Base-by-base conservation (phyloP, 2,797 vertebrate genomes). In the Mormyrus hasselquistii region DNA sequence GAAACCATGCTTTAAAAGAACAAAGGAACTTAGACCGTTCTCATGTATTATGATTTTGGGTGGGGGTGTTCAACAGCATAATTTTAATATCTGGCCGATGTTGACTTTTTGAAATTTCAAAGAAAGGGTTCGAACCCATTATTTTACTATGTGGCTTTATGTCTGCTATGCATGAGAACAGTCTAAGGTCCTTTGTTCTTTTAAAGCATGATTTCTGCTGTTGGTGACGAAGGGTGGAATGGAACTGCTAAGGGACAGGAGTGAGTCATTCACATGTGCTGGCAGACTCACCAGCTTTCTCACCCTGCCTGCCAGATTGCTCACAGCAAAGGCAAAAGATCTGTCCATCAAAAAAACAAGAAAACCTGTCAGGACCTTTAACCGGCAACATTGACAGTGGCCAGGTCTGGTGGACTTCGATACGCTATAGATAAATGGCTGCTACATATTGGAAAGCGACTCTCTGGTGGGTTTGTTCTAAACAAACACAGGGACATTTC, bases 401-500 rank as follows among this genome's bases (percentile, higher is more conserved):
- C 91, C 82, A 44, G 76, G 8, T 84, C 73, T 87, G 90, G 91
- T 62, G 87, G 82, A 88, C 88, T 89, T 90, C 79, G 89, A 9
- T 79, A 41, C 6, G 19, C 53, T 5, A 14, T 82, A 44, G 85
- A 87, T 91, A 90, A 88, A 91, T 52, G 29, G 88, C 89, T 88
- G 6, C 52, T 59, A 88, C 65, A 83, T 87, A 14, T 3, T 83
- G 76, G 90, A 90, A 92, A 90, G 89, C 3, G 0, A 88, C 93
- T 93, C 93, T 92, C 89, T 90, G 87, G 49, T 65, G 53, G 91
- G 88, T 93, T 93, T 93, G 91, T 91, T 88, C 88, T 91, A 93
- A 92, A 90, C 86, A 91, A 29, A 88, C 38, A 52, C 53, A 22
- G 59, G 82, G 41, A 12, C 25, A 57, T 38, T 55, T 38, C 25